phyloP scores from a whole-genome alignment of 2,797 vertebrate species.

The Eleutherodactylus coqui region DNA sequence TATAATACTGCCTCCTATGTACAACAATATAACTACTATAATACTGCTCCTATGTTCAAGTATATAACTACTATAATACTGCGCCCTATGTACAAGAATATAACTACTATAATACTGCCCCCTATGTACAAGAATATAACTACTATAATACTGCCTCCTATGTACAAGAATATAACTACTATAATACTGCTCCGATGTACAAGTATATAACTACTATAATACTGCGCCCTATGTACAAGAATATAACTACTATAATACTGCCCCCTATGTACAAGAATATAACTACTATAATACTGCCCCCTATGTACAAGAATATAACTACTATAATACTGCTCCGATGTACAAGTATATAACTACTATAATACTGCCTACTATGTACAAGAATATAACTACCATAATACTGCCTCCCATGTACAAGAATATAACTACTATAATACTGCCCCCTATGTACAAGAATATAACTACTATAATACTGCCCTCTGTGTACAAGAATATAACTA shows the following conservation, averaged over 20 bases:
- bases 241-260: neutral
- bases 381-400: neutral
- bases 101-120: no score
- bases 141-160: neutral
- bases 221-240: neutral
- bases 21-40: constrained; percentile 16
- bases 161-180: constrained; percentile 11
- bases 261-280: no score
- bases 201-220: constrained; percentile 11
- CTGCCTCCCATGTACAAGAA: no score
- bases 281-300: neutral
- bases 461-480: constrained; percentile 12
- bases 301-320: constrained; percentile 11
- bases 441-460: constrained; percentile 12
- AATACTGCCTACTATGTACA: neutral
- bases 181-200: constrained; percentile 6
- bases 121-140: constrained; percentile 6
- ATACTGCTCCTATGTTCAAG: neutral
- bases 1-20: constrained; percentile 8
- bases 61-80: constrained; percentile 15
- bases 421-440: constrained; percentile 5
- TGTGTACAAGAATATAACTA: neutral
- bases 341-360: constrained; percentile 14
- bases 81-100: no score
- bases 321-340: constrained; percentile 2